Evolutionary conservation across 1,140 invertebrate species (phyloP).

Genomic region (Drosophila nikananu): DNA sequence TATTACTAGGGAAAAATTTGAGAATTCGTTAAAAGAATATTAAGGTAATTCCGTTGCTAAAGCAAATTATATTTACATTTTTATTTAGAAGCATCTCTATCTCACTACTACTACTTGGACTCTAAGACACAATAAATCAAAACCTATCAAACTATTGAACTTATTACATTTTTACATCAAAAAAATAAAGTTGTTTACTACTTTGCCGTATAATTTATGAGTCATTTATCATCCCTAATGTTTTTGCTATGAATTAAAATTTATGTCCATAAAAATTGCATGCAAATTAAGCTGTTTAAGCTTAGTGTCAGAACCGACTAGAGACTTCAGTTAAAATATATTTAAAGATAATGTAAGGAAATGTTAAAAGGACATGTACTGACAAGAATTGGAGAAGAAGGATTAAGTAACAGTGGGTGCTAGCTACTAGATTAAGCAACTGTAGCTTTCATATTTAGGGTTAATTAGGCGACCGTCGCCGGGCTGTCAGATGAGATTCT

Average conservation of each 20-base stretch:
- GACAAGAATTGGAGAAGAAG: not conserved
- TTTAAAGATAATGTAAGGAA: not conserved
- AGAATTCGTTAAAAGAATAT: not conserved
- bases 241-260: not conserved
- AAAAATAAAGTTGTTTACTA: not conserved
- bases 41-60: not conserved
- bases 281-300: not conserved
- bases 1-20: not conserved
- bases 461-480: slow-evolving; percentile 14
- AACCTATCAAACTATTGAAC: too few relatives aligned
- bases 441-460: not conserved
- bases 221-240: not conserved
- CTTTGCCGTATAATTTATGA: not conserved
- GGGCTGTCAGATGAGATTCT: slow-evolving; percentile 26
- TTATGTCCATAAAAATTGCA: not conserved
- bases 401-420: not conserved
- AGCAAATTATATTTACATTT: not conserved
- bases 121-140: too few relatives aligned
- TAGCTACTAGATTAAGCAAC: not conserved
- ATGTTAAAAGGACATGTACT: not conserved
- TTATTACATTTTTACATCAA: not conserved
- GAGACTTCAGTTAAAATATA: not conserved
- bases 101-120: too few relatives aligned
- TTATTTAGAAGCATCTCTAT: not conserved
- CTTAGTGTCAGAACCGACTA: not conserved